These are phyloP conservation scores for Pelmatolapia mariae DNA, from an alignment of 2,113 vertebrate genomes.

Conservation along the genomic window DNA sequence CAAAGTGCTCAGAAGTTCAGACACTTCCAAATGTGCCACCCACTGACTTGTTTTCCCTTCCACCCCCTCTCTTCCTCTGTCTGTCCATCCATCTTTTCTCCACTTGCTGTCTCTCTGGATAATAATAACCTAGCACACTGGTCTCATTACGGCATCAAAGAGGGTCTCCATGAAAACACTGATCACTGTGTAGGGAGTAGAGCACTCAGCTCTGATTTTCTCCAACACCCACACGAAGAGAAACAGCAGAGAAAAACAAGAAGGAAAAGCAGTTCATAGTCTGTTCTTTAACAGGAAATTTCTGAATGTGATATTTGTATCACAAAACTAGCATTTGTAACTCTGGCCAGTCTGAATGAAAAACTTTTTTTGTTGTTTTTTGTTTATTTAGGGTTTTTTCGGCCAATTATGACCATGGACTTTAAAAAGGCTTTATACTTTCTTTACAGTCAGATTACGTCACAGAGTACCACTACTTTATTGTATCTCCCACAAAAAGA, in stretches of 20 bases:
- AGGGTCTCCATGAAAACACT: conserved; percentile 37
- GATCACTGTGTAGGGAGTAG: conserved; percentile 20
- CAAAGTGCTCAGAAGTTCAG: conserved; percentile 7
- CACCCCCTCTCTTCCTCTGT: background rate
- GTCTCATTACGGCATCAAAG: conserved; percentile 54
- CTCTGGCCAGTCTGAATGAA: background rate
- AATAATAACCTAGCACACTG: conserved; percentile 48
- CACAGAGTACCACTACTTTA: background rate
- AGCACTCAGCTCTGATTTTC: conserved; percentile 45
- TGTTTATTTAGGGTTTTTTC: background rate
- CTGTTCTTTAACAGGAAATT: background rate
- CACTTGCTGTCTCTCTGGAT: conserved; percentile 26
- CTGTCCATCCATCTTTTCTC: conserved; percentile 20
- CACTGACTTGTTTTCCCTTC: conserved; percentile 16
- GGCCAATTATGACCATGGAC: background rate
- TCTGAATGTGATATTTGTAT: background rate
- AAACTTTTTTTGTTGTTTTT: background rate
- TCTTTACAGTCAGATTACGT: background rate
- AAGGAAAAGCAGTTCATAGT: background rate
- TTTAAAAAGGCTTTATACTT: background rate
- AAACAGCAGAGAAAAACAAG: conserved; percentile 8
- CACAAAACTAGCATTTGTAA: background rate
- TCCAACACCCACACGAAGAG: conserved; percentile 19
- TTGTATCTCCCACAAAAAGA: background rate
- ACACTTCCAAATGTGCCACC: conserved; percentile 12